A percentile compares a stretch with the other conserved stretches of the same genome.
Evolutionary conservation across 1,140 invertebrate genomes (phyloP).

Genomic region (Zophobas morio): DNA sequence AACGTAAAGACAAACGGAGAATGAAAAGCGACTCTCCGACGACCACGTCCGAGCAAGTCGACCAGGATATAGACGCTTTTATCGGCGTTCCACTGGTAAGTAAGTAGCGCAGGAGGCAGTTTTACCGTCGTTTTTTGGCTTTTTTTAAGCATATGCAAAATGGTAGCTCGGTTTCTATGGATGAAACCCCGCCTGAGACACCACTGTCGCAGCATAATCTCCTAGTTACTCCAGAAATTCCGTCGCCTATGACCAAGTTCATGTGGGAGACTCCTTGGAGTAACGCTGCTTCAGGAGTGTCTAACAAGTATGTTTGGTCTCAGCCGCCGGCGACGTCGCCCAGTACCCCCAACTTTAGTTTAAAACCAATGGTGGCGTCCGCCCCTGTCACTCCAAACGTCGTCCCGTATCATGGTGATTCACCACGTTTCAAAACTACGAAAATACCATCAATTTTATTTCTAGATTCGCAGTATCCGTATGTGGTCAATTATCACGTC

Average conservation of each 20-base stretch:
- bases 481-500: constrained; percentile 55
- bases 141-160: constrained; percentile 57
- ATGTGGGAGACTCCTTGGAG: constrained; percentile 5
- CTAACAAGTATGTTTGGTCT: constrained; percentile 12
- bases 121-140: neutral
- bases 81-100: constrained; percentile 62
- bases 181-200: neutral
- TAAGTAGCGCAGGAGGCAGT: neutral
- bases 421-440: too few species aligned
- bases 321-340: constrained; percentile 50
- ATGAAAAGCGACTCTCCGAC: constrained; percentile 52
- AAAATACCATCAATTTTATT: neutral
- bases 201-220: constrained; percentile 23
- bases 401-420: constrained; percentile 58
- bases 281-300: neutral
- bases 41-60: neutral
- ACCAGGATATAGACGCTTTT: constrained; percentile 55
- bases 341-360: constrained; percentile 50
- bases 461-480: constrained; percentile 20
- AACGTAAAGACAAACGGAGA: constrained; percentile 60
- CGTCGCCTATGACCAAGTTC: constrained; percentile 20
- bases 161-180: neutral
- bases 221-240: constrained; percentile 20
- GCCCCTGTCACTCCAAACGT: constrained; percentile 59
- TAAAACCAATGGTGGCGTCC: constrained; percentile 59